Base-by-base conservation (phyloP, 2,888 invertebrate genomes). In the Drosophila picticornis region DNA sequence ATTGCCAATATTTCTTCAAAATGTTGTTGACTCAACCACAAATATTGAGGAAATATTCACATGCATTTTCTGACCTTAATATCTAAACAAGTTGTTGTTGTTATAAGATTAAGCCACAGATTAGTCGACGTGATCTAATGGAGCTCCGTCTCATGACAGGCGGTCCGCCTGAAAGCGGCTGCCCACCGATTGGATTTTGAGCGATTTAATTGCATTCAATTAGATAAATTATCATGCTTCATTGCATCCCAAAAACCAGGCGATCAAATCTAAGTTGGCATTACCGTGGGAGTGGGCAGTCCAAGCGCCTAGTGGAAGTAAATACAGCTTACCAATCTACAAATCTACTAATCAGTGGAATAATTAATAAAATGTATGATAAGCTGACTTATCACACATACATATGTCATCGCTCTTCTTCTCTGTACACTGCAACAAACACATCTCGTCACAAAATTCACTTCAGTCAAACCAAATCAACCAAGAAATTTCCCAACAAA, bases 191-290 rank as follows among this genome's bases (percentile, higher is more conserved):
- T 68, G 43, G 51, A 40, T 52, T 53, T 83, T 73, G 68, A 67
- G 59, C 76, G 61, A 65, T 66, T 81, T 90, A 86, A 90, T 90
- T 87, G 90, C 80, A 69, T 74, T 83, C 89, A 90, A 90, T 90
- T 88, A 88, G 69, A 65, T 51, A 70, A 77, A 78, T 76, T 88
- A 76, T 80, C 56, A 55, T 83, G 91, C 91, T 90, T 80, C 78
- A 86, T 79, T 83, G 86, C 75, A 68, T 57, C 53, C 64, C 64
- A 64, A 67, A 62, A 58, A 56, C 46, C 40, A n/a, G 52, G 38
- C 58, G 36, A 22, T 31, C 62, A 74, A 67, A 76, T 72, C 29
- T 64, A 53, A 75, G 36, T 50, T 82, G 75, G 61, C 80, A 78
- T 46, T 48, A n/a, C 46, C 46, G 67, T 65, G 64, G 67, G 64